phyloP scores from a whole-genome alignment of 2,888 invertebrate genomes.

The Hofmannophila pseudospretella region DNA sequence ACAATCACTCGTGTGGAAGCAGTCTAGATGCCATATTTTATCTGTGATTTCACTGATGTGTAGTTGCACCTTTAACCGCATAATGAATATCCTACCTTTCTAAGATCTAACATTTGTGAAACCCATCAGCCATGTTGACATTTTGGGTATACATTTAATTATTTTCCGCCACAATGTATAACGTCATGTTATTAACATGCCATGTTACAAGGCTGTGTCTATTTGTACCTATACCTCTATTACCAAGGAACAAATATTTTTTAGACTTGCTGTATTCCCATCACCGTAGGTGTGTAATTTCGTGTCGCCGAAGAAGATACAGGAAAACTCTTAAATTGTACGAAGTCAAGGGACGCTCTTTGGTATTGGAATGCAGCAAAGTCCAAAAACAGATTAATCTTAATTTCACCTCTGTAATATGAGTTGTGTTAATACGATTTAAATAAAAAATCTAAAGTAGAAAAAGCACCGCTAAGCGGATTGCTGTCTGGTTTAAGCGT shows the following conservation, averaged over 20 bases:
- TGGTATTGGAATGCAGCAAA: too few relatives aligned
- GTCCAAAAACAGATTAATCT: too few relatives aligned
- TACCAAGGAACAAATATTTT: too few relatives aligned
- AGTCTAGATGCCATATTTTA: slow-evolving; percentile 42
- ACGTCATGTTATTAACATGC: too few relatives aligned
- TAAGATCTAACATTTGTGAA: slow-evolving; percentile 14
- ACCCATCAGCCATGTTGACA: slow-evolving; percentile 26
- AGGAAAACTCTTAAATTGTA: too few relatives aligned
- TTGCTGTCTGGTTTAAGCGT: slow-evolving; percentile 1
- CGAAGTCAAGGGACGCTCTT: too few relatives aligned
- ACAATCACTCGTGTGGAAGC: slow-evolving; percentile 1
- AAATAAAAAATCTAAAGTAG: background rate
- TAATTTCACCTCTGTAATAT: too few relatives aligned
- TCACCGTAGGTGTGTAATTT: too few relatives aligned
- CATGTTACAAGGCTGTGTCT: slow-evolving; percentile 7
- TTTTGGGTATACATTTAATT: slow-evolving; percentile 22
- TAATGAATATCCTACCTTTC: slow-evolving; percentile 16
- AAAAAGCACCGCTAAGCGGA: slow-evolving; percentile 7
- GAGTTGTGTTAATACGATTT: background rate
- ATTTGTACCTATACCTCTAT: background rate
- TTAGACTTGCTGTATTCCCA: too few relatives aligned
- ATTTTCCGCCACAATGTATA: slow-evolving; percentile 19
- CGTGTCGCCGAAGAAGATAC: too few relatives aligned
- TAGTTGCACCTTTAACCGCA: slow-evolving; percentile 41
- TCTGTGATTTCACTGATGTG: slow-evolving; percentile 62